Conservation (phyloP, 2,888 invertebrate species). For the Ormyrus labotus region DNA sequence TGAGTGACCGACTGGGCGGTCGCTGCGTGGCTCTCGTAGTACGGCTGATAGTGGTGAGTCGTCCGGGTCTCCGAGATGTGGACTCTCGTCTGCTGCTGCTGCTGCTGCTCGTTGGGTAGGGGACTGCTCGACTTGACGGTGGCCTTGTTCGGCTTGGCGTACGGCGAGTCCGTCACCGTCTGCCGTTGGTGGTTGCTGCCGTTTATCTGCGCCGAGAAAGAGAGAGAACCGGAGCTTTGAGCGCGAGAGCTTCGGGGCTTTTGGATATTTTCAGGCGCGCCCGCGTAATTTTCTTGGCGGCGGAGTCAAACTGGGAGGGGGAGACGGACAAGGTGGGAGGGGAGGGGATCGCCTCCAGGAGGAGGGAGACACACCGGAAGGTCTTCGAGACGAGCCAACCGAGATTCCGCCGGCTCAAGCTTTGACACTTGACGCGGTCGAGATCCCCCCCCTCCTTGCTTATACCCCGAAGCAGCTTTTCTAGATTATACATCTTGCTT, state of each 20-base stretch:
- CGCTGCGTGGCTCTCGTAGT: conserved; percentile 73
- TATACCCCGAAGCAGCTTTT: too few species aligned
- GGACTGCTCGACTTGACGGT: conserved; percentile 71
- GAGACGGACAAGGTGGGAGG: too few species aligned
- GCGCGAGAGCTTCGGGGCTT: too few species aligned
- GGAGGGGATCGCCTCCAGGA: too few species aligned
- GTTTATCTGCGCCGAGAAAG: conserved; percentile 77
- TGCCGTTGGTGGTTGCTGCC: conserved; percentile 81
- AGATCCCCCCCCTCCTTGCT: background rate
- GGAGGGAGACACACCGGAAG: background rate
- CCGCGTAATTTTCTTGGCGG: too few species aligned
- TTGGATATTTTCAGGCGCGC: too few species aligned
- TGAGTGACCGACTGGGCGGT: conserved; percentile 75
- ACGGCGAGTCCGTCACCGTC: conserved; percentile 82
- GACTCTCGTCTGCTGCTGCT: conserved; percentile 65
- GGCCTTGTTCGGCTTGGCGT: conserved; percentile 83
- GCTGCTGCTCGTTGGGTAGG: conserved; percentile 77
- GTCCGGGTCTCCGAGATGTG: conserved; percentile 72
- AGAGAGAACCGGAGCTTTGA: too few species aligned
- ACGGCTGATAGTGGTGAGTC: conserved; percentile 72
- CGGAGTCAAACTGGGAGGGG: background rate
- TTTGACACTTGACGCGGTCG: conserved; percentile 11
- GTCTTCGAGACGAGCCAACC: conserved; percentile 1
- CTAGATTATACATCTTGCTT: too few species aligned
- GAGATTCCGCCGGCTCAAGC: background rate